These are phyloP conservation scores for Endotricha flammealis DNA, from an alignment of 2,888 invertebrate species.

Conservation along the genomic window DNA sequence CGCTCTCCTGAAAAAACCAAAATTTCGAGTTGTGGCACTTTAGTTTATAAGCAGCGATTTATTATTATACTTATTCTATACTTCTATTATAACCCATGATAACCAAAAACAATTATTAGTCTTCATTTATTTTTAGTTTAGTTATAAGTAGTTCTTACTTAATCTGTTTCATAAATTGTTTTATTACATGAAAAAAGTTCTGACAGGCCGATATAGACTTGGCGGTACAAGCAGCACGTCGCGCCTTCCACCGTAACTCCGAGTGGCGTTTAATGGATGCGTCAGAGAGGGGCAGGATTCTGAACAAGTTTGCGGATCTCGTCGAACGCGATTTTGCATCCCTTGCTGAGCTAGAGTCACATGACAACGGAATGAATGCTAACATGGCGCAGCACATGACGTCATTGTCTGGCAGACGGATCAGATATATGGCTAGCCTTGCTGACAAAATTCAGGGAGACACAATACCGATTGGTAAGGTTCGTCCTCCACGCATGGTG, in stretches of 20 bases:
- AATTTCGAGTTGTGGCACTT: too few relatives aligned
- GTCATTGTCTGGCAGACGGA: slow-evolving; percentile 50
- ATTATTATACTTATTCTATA: too few relatives aligned
- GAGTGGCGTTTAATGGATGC: slow-evolving; percentile 90
- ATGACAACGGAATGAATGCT: slow-evolving; percentile 94
- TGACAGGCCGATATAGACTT: slow-evolving; percentile 82
- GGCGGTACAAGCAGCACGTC: slow-evolving; percentile 86
- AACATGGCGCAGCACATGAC: slow-evolving; percentile 74
- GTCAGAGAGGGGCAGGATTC: slow-evolving; percentile 83
- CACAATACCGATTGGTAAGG: slow-evolving; percentile 78
- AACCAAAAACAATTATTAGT: too few relatives aligned
- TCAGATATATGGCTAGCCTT: slow-evolving; percentile 91
- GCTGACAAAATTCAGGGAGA: slow-evolving; percentile 90
- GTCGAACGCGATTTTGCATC: slow-evolving; percentile 85
- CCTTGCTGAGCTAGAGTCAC: slow-evolving; percentile 89
- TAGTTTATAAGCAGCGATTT: too few relatives aligned
- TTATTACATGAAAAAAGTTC: not conserved
- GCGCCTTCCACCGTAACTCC: slow-evolving; percentile 83
- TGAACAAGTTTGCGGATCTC: slow-evolving; percentile 87
- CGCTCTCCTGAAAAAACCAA: too few relatives aligned
- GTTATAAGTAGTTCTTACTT: too few relatives aligned
- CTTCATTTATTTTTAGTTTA: too few relatives aligned
- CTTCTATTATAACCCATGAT: too few relatives aligned
- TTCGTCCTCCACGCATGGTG: too few relatives aligned
- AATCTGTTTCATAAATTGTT: too few relatives aligned